phyloP scores from a whole-genome alignment of 2,888 invertebrate genomes.

The Calephelis perditalis region DNA sequence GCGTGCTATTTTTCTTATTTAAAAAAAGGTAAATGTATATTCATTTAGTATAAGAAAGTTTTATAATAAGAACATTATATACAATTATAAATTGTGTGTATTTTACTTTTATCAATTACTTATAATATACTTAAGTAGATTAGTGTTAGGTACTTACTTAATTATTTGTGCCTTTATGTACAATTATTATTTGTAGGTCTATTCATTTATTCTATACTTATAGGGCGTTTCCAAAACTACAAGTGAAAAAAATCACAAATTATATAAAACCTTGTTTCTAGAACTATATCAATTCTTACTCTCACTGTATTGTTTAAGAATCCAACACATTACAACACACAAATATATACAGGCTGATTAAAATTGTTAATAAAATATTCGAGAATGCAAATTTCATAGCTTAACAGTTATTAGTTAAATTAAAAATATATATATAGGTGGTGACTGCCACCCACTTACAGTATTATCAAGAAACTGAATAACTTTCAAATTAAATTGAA shows the following conservation, averaged over 20 bases:
- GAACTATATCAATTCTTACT: neutral
- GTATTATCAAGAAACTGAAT: too few relatives aligned
- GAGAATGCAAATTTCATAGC: too few relatives aligned
- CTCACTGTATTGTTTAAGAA: too few relatives aligned
- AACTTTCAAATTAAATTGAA: too few relatives aligned
- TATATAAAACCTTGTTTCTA: neutral
- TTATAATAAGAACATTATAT: constrained; percentile 14
- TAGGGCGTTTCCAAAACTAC: too few relatives aligned
- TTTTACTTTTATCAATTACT: constrained; percentile 19
- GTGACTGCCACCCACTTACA: too few relatives aligned
- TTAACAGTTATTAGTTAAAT: too few relatives aligned
- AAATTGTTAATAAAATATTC: too few relatives aligned
- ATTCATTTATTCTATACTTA: constrained; percentile 28
- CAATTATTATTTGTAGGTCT: constrained; percentile 22
- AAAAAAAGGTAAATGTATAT: constrained; percentile 24
- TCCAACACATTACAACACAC: too few relatives aligned
- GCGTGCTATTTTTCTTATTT: constrained; percentile 8
- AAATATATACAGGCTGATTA: too few relatives aligned
- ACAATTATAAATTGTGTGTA: constrained; percentile 31
- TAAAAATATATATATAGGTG: too few relatives aligned
- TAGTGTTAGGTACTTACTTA: constrained; percentile 50
- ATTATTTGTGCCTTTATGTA: constrained; percentile 60
- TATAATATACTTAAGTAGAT: constrained; percentile 15
- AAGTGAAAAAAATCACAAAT: neutral
- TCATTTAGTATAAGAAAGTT: constrained; percentile 21